phyloP scores from a whole-genome alignment of 2,113 vertebrate species.

The Phoxinus phoxinus region DNA sequence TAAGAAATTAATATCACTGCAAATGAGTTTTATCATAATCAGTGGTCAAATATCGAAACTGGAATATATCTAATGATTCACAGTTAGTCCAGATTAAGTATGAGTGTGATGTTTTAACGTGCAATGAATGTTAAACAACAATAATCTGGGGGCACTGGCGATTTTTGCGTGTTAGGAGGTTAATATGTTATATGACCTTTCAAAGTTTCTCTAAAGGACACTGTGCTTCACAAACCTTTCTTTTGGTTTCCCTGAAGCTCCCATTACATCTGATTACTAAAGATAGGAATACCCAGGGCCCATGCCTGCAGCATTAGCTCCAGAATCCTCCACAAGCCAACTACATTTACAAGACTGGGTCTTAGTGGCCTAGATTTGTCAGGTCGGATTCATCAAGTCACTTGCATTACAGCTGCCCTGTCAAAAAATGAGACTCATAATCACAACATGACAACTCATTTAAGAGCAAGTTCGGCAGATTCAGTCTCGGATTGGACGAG shows the following conservation, averaged over 20 bases:
- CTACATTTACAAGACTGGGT: conserved; percentile 25
- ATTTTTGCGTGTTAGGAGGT: not conserved
- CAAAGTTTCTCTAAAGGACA: not conserved
- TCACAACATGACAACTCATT: conserved; percentile 34
- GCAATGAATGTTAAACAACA: no score
- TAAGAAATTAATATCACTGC: no score
- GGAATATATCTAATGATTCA: no score
- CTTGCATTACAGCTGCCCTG: conserved; percentile 42
- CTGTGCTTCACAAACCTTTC: not conserved
- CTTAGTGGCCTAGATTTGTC: conserved; percentile 57
- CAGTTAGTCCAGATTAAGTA: no score
- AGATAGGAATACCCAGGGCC: not conserved
- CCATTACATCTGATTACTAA: conserved; percentile 28
- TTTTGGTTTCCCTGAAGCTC: conserved; percentile 36
- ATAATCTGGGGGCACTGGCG: no score
- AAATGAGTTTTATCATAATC: no score
- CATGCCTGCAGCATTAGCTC: not conserved
- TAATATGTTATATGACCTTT: not conserved
- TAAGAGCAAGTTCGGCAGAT: conserved; percentile 29
- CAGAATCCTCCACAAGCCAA: not conserved
- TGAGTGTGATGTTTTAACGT: no score
- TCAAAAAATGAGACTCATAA: conserved; percentile 27
- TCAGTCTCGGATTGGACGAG: not conserved
- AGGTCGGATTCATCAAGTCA: conserved; percentile 40
- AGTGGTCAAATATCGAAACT: no score